phyloP scores from a whole-genome alignment of 2,797 vertebrate genomes.

The Gallinago stenura region DNA sequence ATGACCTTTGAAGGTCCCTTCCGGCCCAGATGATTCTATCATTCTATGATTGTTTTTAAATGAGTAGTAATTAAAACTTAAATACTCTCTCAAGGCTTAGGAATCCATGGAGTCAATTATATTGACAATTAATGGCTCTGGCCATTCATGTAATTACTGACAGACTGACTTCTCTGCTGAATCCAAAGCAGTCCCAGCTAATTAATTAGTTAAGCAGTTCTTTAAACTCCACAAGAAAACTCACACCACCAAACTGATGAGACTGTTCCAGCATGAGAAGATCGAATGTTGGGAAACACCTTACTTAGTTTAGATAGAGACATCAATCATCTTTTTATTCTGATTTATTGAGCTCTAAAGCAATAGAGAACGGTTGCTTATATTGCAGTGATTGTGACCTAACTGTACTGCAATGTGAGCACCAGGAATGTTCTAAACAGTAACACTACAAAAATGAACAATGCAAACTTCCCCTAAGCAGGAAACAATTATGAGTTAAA shows the following conservation, averaged over 20 bases:
- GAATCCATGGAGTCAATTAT: neutral
- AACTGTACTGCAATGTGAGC: neutral
- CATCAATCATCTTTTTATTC: neutral
- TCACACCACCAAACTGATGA: neutral
- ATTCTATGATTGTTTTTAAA: neutral
- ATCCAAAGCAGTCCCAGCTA: neutral
- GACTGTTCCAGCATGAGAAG: neutral
- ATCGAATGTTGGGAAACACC: neutral
- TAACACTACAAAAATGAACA: neutral
- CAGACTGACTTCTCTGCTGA: neutral
- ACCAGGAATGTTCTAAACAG: neutral
- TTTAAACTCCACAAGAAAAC: neutral
- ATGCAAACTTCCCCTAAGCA: neutral
- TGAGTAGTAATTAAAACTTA: neutral
- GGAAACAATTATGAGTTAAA: neutral
- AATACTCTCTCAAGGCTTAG: neutral
- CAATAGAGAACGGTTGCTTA: neutral
- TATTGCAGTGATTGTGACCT: neutral
- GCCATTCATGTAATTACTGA: neutral
- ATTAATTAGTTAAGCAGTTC: neutral
- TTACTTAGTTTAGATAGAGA: neutral
- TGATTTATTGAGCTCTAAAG: neutral
- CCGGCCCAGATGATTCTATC: too few species aligned
- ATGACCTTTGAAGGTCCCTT: too few species aligned
- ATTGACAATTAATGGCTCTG: neutral